These are phyloP conservation scores for Salvator merianae DNA, from an alignment of 2,113 vertebrate species.

Conservation along the genomic window DNA sequence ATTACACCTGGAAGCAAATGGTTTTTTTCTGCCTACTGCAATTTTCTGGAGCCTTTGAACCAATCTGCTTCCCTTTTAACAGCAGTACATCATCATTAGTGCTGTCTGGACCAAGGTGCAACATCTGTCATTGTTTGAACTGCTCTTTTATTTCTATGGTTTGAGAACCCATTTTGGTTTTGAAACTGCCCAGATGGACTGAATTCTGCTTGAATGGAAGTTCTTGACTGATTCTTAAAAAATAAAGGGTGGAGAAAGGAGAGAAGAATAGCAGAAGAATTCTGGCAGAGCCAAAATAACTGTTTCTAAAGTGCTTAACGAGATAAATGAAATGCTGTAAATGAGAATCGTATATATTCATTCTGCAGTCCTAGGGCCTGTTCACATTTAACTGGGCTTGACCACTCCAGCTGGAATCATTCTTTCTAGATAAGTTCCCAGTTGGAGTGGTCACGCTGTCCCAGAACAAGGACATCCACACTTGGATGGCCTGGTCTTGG, in stretches of 20 bases:
- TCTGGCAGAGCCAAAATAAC: background rate
- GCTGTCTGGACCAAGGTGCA: conserved; percentile 52
- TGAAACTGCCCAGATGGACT: conserved; percentile 49
- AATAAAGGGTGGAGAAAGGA: background rate
- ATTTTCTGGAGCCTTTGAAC: conserved; percentile 60
- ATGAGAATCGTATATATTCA: background rate
- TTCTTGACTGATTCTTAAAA: conserved; percentile 18
- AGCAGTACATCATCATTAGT: conserved; percentile 63
- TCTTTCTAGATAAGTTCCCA: too few relatives aligned
- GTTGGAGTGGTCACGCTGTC: too few relatives aligned
- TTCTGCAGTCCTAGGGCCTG: too few relatives aligned
- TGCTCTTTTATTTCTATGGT: conserved; percentile 63
- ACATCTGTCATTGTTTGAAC: conserved; percentile 60
- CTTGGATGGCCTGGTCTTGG: too few relatives aligned
- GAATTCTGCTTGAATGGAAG: conserved; percentile 21
- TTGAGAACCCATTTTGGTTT: conserved; percentile 61
- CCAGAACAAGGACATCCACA: too few relatives aligned
- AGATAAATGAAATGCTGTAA: background rate
- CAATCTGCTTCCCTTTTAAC: conserved; percentile 42
- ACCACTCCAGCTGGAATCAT: too few relatives aligned
- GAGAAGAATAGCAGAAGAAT: conserved; percentile 25
- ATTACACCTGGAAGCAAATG: conserved; percentile 46
- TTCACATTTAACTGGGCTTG: too few relatives aligned
- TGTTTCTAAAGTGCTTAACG: conserved; percentile 10
- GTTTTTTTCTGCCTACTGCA: conserved; percentile 55